Percentiles rank a stretch among this genome's conserved stretches.
These are phyloP conservation scores for Thecophora atra DNA, from an alignment of 2,888 invertebrate genomes.

Conservation along the genomic window DNA sequence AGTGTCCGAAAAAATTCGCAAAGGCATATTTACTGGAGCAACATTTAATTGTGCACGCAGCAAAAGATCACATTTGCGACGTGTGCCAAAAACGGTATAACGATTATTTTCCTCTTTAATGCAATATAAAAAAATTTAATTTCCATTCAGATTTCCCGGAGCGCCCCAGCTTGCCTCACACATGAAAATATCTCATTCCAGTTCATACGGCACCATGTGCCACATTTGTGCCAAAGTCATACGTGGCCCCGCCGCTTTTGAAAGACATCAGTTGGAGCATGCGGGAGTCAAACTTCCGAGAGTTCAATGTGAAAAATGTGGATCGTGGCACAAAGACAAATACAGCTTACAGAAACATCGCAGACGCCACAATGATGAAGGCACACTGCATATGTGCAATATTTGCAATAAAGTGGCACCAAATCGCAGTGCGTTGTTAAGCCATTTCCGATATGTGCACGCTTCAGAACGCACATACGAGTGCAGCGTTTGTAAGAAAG, in stretches of 20 bases:
- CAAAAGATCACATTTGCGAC: conserved; percentile 57
- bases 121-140: conserved; percentile 40
- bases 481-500: conserved; percentile 62
- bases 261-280: conserved; percentile 60
- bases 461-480: conserved; percentile 56
- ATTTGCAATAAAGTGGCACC: conserved; percentile 62
- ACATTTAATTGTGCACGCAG: conserved; percentile 56
- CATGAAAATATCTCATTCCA: conserved; percentile 45
- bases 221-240: conserved; percentile 64
- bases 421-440: conserved; percentile 61
- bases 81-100: conserved; percentile 59
- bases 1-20: conserved; percentile 61
- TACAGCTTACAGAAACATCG: conserved; percentile 63
- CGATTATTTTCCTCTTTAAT: neutral
- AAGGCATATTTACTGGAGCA: conserved; percentile 62
- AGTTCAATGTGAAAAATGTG: conserved; percentile 62
- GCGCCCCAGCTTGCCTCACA: conserved; percentile 57
- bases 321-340: conserved; percentile 63
- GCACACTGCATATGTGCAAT: conserved; percentile 56
- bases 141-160: conserved; percentile 55
- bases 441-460: conserved; percentile 63
- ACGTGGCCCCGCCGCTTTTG: conserved; percentile 60
- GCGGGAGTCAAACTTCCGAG: conserved; percentile 58
- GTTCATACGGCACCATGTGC: conserved; percentile 59
- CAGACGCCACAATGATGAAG: conserved; percentile 57